A percentile compares a stretch with the other conserved stretches of the same genome.
Evolutionary conservation across 1,140 invertebrate genomes (phyloP).

Genomic region (Philaenus spumarius): DNA sequence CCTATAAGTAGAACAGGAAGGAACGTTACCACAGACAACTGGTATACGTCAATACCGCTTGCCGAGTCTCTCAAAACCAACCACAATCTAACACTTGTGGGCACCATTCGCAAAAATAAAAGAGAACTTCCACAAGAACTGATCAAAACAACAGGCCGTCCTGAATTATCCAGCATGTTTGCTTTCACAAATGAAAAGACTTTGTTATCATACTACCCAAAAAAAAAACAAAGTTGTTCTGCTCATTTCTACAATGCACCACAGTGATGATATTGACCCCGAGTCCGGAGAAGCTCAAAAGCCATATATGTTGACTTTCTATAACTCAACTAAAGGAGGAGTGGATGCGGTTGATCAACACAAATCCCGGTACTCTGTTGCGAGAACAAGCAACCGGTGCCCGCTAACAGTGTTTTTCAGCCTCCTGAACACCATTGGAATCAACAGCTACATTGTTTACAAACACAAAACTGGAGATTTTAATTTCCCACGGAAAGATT

Average conservation of each 20-base stretch:
- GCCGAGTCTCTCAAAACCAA: conserved; percentile 7
- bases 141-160: conserved; percentile 10
- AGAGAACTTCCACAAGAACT: conserved; percentile 31
- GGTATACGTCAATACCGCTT: conserved; percentile 31
- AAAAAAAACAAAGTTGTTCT: background rate
- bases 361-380: conserved; percentile 21
- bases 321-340: no score
- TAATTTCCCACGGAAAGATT: background rate
- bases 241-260: no score
- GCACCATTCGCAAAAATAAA: conserved; percentile 38
- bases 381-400: conserved; percentile 27
- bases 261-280: conserved; percentile 25
- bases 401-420: conserved; percentile 26
- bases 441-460: no score
- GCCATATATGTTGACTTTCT: no score
- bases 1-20: conserved; percentile 27
- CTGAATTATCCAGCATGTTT: no score
- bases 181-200: no score
- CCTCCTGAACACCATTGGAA: no score
- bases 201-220: no score
- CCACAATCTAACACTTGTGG: conserved; percentile 27
- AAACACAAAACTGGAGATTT: background rate
- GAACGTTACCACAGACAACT: conserved; percentile 33
- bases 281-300: no score
- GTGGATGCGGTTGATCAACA: no score